A percentile compares a stretch with the other conserved stretches of the same genome.
Conservation (phyloP, 2,113 vertebrate genomes). For the Mesembrinibis cayennensis region DNA sequence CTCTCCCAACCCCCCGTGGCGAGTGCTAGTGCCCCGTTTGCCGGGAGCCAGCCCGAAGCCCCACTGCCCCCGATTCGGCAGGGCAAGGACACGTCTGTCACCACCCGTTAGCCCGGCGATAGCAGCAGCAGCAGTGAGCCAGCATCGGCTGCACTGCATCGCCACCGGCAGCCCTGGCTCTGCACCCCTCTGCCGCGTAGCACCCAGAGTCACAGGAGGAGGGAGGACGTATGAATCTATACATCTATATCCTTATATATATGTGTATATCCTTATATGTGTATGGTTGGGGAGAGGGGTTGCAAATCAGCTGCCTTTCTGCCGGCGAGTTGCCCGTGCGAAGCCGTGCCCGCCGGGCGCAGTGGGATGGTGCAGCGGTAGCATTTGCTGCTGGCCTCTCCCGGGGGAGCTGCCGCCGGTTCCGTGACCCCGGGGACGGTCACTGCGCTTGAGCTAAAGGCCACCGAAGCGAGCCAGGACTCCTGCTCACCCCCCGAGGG, state of each 20-base stretch:
- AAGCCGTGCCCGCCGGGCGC: not conserved
- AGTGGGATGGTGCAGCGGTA: not conserved
- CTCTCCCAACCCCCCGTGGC: not conserved
- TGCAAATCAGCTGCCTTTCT: not conserved
- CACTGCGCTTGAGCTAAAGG: not conserved
- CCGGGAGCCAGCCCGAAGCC: not conserved
- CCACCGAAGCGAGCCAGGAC: not conserved
- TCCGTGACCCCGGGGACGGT: not conserved
- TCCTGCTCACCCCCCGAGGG: not conserved
- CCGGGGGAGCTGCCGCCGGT: not conserved
- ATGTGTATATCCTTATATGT: too few species aligned
- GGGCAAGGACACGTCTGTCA: not conserved
- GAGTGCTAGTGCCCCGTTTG: not conserved
- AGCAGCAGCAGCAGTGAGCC: not conserved
- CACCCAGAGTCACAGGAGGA: fast-evolving
- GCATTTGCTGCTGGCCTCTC: not conserved
- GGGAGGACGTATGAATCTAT: too few species aligned
- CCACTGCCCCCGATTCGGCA: not conserved
- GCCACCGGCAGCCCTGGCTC: not conserved
- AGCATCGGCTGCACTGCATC: not conserved
- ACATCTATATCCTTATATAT: too few species aligned
- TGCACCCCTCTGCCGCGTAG: not conserved
- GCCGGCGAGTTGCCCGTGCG: fast-evolving
- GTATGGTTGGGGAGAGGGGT: fast-evolving
- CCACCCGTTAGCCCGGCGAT: not conserved